A percentile compares a stretch with the other conserved stretches of the same genome.
Conservation (phyloP, 2,113 vertebrate genomes). For the Alethe castanea region DNA sequence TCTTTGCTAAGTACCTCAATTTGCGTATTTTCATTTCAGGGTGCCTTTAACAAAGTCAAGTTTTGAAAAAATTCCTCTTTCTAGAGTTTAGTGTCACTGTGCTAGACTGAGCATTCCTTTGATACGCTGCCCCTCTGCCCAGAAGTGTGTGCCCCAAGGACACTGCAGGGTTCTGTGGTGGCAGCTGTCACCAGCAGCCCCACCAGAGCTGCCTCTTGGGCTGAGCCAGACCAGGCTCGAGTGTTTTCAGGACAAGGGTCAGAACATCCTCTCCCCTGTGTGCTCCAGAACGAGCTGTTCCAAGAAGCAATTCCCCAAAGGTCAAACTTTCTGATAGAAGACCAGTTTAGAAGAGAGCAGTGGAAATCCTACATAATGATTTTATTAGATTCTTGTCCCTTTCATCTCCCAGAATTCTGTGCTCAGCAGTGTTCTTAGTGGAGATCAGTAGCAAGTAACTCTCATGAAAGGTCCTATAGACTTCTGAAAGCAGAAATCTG, state of each 20-base stretch:
- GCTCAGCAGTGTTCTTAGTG: not conserved
- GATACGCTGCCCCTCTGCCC: too few species aligned
- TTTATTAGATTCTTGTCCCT: not conserved
- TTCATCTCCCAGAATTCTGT: not conserved
- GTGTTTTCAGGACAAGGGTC: constrained; percentile 25
- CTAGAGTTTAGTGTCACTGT: not conserved
- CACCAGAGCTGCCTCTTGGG: not conserved
- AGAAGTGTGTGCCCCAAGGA: not conserved
- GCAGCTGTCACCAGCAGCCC: not conserved
- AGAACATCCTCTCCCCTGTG: constrained; percentile 48
- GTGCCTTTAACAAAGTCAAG: not conserved
- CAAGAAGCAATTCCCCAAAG: constrained; percentile 19
- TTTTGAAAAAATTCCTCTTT: not conserved
- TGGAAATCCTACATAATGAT: constrained; percentile 7
- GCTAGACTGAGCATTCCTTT: not conserved
- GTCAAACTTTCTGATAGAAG: constrained; percentile 9
- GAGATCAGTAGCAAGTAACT: not conserved
- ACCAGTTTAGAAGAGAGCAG: not conserved
- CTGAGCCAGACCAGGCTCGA: not conserved
- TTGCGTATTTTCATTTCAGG: not conserved
- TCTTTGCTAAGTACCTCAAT: not conserved
- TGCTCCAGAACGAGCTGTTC: constrained; percentile 33
- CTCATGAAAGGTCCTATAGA: not conserved
- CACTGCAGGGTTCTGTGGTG: not conserved
- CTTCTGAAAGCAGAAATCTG: not conserved